Percentiles rank a stretch among this genome's conserved stretches.
Evolutionary conservation across 2,888 invertebrate species (phyloP).

Genomic region (Drosophila pegasa): DNA sequence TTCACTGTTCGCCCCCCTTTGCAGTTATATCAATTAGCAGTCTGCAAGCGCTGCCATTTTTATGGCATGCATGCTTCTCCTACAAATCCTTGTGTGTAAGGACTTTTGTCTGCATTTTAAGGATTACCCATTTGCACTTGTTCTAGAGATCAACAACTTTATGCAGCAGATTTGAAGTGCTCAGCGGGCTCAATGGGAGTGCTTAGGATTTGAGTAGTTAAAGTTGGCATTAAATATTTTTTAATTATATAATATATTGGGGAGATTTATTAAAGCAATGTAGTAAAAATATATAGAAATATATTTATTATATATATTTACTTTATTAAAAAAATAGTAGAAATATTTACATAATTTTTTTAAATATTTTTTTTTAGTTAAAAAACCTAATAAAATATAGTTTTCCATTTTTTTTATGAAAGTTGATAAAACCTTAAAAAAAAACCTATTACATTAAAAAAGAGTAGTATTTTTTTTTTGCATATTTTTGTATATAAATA

Average conservation of each 20-base stretch:
- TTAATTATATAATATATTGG: not conserved
- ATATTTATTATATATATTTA: too few species aligned
- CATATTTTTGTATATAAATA: too few species aligned
- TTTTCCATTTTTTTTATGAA: too few species aligned
- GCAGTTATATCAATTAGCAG: constrained; percentile 50
- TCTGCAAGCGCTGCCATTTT: constrained; percentile 19
- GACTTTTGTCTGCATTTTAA: constrained; percentile 28
- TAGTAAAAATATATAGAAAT: too few species aligned
- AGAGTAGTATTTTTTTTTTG: too few species aligned
- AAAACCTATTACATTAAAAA: too few species aligned
- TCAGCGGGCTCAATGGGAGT: not conserved
- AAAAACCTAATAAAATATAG: too few species aligned
- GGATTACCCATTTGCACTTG: constrained; percentile 1
- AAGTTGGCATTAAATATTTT: not conserved
- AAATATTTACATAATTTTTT: too few species aligned
- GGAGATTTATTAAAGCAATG: too few species aligned
- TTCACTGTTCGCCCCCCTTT: not conserved
- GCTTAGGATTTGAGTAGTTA: not conserved
- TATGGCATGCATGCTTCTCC: constrained; percentile 34
- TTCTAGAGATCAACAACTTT: constrained; percentile 10
- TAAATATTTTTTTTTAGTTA: too few species aligned
- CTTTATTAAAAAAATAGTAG: too few species aligned
- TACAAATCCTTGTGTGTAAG: constrained; percentile 40
- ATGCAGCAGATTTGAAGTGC: not conserved
- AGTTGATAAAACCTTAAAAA: too few species aligned